These are phyloP conservation scores for Protaetia brevitarsis DNA, from an alignment of 1,140 invertebrate genomes.

Conservation along the genomic window DNA sequence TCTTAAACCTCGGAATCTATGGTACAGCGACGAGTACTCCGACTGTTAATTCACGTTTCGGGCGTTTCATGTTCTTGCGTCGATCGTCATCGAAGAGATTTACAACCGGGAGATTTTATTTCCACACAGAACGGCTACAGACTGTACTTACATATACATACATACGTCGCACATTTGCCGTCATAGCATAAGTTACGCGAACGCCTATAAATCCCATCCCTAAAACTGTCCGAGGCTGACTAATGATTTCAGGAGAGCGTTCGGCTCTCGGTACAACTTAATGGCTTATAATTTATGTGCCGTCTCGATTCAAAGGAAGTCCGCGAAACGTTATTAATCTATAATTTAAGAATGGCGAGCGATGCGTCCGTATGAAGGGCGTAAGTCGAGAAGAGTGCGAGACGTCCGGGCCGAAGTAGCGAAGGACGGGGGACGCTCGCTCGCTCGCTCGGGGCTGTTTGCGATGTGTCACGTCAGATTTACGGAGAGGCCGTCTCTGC, in stretches of 20 bases:
- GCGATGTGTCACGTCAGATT: not conserved
- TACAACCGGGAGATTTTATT: not conserved
- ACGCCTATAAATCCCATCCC: not conserved
- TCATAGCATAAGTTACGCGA: not conserved
- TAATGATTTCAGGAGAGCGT: slow-evolving; percentile 7
- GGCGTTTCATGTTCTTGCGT: too few species aligned
- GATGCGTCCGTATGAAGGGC: not conserved
- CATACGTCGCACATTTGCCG: not conserved
- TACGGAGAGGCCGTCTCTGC: not conserved
- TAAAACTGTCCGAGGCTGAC: slow-evolving; percentile 13
- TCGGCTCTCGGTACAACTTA: not conserved
- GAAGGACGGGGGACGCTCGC: not conserved
- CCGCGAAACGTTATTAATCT: slow-evolving; percentile 12
- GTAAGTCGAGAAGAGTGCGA: not conserved
- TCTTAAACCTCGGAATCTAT: too few species aligned
- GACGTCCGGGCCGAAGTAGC: not conserved
- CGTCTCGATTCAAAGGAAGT: slow-evolving; percentile 11
- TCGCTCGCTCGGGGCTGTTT: not conserved
- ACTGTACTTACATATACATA: too few species aligned
- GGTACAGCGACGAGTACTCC: too few species aligned
- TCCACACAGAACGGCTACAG: not conserved
- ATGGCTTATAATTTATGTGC: slow-evolving; percentile 12
- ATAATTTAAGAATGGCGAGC: not conserved
- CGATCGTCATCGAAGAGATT: not conserved
- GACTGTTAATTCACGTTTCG: too few species aligned